A percentile compares a stretch with the other conserved stretches of the same genome.
Conservation (phyloP, 2,888 invertebrate genomes). For the Nezara viridula region DNA sequence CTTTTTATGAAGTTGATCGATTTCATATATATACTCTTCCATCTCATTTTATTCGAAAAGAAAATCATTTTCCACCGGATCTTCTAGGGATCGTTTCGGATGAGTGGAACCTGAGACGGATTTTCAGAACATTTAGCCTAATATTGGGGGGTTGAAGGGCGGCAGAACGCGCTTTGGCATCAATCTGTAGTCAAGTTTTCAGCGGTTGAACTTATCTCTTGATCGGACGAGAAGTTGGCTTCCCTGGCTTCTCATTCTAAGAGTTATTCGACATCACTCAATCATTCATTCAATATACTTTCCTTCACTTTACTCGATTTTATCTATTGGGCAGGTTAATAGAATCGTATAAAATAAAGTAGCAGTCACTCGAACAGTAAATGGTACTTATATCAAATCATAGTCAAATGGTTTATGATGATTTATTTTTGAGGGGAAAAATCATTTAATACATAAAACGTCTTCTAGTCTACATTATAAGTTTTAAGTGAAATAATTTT, state of each 20-base stretch:
- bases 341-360: not conserved
- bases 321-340: not conserved
- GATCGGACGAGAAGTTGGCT: not conserved
- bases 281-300: not conserved
- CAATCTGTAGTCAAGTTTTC: not conserved
- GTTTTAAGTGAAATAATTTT: too few species aligned
- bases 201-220: not conserved
- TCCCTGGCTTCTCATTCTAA: not conserved
- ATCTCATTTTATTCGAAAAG: not conserved
- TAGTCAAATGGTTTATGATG: too few species aligned
- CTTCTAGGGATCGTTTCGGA: not conserved
- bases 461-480: too few species aligned
- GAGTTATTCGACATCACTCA: not conserved
- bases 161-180: not conserved
- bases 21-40: not conserved
- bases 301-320: not conserved
- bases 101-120: not conserved
- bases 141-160: not conserved
- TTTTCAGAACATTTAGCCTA: constrained; percentile 19
- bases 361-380: not conserved
- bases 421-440: too few species aligned
- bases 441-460: too few species aligned
- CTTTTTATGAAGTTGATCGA: not conserved
- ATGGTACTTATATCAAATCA: not conserved
- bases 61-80: constrained; percentile 7